Evolutionary conservation across 2,113 vertebrate species (phyloP).

Genomic region (Nansenia antarctica): DNA sequence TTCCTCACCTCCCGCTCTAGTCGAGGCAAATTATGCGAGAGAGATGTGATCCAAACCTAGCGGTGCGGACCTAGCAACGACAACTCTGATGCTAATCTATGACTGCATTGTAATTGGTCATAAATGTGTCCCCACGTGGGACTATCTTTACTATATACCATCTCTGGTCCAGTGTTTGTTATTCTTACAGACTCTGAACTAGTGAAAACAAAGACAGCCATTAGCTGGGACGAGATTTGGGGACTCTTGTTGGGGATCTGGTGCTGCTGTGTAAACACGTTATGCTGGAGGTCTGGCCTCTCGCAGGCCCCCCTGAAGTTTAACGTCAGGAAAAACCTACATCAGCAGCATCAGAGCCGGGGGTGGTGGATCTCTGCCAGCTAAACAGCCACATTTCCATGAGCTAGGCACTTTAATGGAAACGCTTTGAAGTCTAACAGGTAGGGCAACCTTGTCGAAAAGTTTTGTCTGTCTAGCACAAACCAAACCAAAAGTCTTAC

Average conservation of each 20-base stretch:
- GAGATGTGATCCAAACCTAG: no score
- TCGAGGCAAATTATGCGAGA: no score
- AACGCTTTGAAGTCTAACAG: slow-evolving; percentile 32
- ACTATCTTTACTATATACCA: no score
- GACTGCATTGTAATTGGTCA: no score
- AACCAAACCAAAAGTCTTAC: background rate
- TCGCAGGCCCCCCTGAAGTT: slow-evolving; percentile 32
- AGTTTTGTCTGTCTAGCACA: background rate
- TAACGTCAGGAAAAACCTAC: slow-evolving; percentile 47
- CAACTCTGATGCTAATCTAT: no score
- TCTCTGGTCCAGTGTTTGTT: no score
- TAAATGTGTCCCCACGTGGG: no score
- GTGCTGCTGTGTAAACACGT: slow-evolving; percentile 31
- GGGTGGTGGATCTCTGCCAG: slow-evolving; percentile 39
- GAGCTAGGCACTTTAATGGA: slow-evolving; percentile 7
- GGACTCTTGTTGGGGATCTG: slow-evolving; percentile 21
- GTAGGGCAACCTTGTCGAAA: slow-evolving; percentile 17
- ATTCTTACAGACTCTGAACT: slow-evolving; percentile 5
- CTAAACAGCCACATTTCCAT: slow-evolving; percentile 43
- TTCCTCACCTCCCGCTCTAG: no score
- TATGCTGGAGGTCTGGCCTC: slow-evolving; percentile 17
- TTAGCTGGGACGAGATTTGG: slow-evolving; percentile 9
- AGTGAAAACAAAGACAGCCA: slow-evolving; percentile 5
- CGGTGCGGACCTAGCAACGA: no score
- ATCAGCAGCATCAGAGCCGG: slow-evolving; percentile 62